Evolutionary conservation across 2,113 vertebrate species (phyloP).

Genomic region (Myotis lucifugus): DNA sequence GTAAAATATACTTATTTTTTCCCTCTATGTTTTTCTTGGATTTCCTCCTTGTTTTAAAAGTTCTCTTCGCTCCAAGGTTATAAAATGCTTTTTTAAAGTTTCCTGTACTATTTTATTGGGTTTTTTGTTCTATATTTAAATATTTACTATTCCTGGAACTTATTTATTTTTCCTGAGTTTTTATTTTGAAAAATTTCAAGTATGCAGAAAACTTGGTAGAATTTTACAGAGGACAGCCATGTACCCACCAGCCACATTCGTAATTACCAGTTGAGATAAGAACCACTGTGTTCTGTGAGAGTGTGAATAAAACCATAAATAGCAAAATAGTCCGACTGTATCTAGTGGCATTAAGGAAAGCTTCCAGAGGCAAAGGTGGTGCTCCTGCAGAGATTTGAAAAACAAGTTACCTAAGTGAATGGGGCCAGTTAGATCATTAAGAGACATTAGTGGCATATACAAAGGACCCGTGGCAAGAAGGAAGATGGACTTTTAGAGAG

Average conservation of each 20-base stretch:
- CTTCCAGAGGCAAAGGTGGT: neutral
- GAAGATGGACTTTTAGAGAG: neutral
- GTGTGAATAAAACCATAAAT: neutral
- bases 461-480: neutral
- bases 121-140: neutral
- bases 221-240: neutral
- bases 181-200: neutral
- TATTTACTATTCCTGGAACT: neutral
- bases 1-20: neutral
- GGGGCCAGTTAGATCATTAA: neutral
- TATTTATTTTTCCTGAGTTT: slow-evolving; percentile 15
- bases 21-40: neutral
- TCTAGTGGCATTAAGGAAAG: neutral
- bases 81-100: neutral
- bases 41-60: slow-evolving; percentile 40
- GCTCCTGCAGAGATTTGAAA: neutral
- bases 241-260: neutral
- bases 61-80: neutral
- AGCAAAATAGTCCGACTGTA: neutral
- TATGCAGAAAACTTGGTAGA: neutral
- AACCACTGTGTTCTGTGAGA: neutral
- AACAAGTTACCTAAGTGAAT: neutral
- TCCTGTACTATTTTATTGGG: neutral
- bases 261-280: neutral
- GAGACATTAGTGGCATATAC: neutral